Base-by-base conservation (phyloP, 2,113 vertebrate genomes). In the Pluvialis apricaria region DNA sequence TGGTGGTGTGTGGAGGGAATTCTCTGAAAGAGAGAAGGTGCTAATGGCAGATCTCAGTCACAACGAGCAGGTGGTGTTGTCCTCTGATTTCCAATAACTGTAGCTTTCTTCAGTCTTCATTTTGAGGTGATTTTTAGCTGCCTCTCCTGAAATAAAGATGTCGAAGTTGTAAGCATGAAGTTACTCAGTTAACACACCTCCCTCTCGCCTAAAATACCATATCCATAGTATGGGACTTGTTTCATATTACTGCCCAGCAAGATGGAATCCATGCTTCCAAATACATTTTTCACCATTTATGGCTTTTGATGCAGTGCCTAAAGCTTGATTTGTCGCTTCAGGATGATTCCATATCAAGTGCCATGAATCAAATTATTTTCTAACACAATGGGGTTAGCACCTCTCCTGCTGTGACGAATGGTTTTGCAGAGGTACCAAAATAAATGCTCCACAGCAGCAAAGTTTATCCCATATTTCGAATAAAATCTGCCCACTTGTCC, bases 321-420 rank as follows among this genome's bases (percentile, higher is more conserved):
- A 69, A 96, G 47, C 80, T 91, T 91, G 83, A 84, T 89, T 86
- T 96, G 69, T 86, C n/a, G 8, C 65, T 26, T 68, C 7, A 3
- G 52, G 89, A 93, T 79, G 80, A 93, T 89, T 95, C 93, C 77
- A 66, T 70, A 93, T 83, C 94, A 97, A 96, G 94, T 90, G 69
- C 58, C 57, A 72, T n/a, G 90, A 96, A 97, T 97, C 91, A 92
- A 93, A 95, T 97, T 87, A 92, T 95, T 97, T 97, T 96, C 76
- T 88, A 94, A 71, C 95, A 96, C 82, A 96, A 94, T 93, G 65
- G 80, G 36, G 44, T 96, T 96, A 96, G 52, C 79, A 94, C 69
- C 91, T 97, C 66, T 88, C 45, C 28, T 75, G 40, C 82, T 92
- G 66, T 80, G 57, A 82, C 21, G 40, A 93, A 84, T 76, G 83